Base-by-base conservation (phyloP, 2,113 vertebrate species). In the Grantiella picta region DNA sequence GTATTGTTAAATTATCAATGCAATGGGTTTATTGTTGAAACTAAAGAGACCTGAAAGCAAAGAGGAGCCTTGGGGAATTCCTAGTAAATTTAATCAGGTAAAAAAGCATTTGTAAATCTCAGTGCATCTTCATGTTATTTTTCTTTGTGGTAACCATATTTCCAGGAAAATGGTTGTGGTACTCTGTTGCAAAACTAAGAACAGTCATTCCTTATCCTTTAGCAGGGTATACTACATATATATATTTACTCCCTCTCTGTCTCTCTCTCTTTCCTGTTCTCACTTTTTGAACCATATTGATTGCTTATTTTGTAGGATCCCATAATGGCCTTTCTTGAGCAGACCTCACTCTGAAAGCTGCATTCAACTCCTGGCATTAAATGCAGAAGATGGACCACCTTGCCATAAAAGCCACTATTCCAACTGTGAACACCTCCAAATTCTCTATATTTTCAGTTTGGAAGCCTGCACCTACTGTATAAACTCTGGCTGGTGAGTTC, bases 1-100 rank as follows among this genome's bases (percentile, higher is more conserved):
- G 44, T 54, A 94, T 65, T 92, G 44, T 89, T 91, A 89, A 94
- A 94, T 94, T 92, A 92, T 42, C 70, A 88, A 45, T 89, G 89
- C 78, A 82, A 49, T 60, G 73, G n/a, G 17, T 82, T 94, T 96
- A 87, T 87, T 1, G 25, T 87, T 95, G 87, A 96, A 82, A 89
- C 59, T 80, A 81, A 83, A 90, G 66, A 90, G 78, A 79, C 54
- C 28, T 86, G 60, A 95, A 91, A 96, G 64, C 65, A 69, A 47
- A 78, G 49, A 85, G 33, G 36, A 90, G 40, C 72, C 89, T 63
- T 76, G 56, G 54, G 54, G 78, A 94, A 33, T 28, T 52, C 45
- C 59, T 10, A 82, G 31, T 65, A 95, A 92, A 94, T 88, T 80
- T 81, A 88, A 82, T 96, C 66, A 96, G 82, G 80, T 77, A 61